Base-by-base conservation (phyloP, 2,797 vertebrate species). In the Lycodopsis pacificus region DNA sequence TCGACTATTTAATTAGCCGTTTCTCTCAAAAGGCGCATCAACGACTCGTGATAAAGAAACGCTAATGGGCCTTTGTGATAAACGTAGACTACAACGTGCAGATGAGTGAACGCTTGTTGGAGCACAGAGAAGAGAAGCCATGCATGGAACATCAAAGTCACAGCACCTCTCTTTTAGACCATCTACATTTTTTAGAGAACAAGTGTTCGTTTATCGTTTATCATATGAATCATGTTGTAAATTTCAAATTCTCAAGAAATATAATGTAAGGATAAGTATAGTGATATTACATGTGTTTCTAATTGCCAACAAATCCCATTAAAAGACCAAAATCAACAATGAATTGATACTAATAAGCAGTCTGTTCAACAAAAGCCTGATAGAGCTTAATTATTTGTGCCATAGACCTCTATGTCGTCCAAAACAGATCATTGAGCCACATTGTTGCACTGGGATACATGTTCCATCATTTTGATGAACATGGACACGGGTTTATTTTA, bases 1-100 rank as follows among this genome's bases (percentile, higher is more conserved):
- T 93, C 10, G 91, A 92, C 86, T 93, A 89, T 93, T 94, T 94
- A 95, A 95, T 96, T 94, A 94, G 86, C 86, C 78, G 65, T 90
- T 91, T 93, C 85, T 86, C 86, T 89, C 75, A 87, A 90, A 90
- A 91, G 79, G 82, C 86, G 83, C 86, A 81, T 89, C 79, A 87
- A 90, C 90, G 79, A 86, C 77, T 88, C 57, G 20, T 70, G 79
- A 91, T 81, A 80, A 86, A 89, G 79, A 79, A 84, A 63, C 12
- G 32, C 75, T 90, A 79, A 87, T 82, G 79, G 84, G 73, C 57
- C 83, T 90, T 83, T 73, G 78, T 86, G 79, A 59, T 69, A 78
- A 90, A 85, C 76, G 61, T 57, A 36, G 78, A 82, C 53, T 36
- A 44, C 76, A 72, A 56, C 15, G 61, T 83, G 72, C 62, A 81